Percentiles rank a stretch among this genome's conserved stretches.
Evolutionary conservation across 2,797 vertebrate species (phyloP).

Genomic region (Chanos chanos): DNA sequence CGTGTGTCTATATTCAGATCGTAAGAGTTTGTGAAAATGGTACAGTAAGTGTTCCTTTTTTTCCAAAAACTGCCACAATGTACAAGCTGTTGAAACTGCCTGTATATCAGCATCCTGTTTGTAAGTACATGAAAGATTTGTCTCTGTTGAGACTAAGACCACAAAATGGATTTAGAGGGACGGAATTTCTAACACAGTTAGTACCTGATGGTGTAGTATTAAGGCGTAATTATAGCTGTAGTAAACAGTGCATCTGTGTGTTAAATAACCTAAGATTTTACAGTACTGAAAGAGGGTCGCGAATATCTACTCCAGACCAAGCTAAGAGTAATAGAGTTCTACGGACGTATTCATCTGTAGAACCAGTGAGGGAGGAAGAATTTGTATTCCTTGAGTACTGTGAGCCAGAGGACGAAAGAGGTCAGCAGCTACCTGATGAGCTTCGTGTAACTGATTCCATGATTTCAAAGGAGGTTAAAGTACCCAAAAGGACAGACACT

Average conservation of each 20-base stretch:
- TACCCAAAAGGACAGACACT: neutral
- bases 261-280: constrained; percentile 30
- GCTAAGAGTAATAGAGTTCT: neutral
- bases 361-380: constrained; percentile 60
- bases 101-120: neutral
- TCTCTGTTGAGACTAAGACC: neutral
- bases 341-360: constrained; percentile 43
- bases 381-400: constrained; percentile 63
- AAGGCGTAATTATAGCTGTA: neutral
- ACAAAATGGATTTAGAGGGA: neutral
- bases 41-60: neutral
- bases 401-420: constrained; percentile 31
- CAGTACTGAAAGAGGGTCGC: constrained; percentile 14
- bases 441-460: neutral
- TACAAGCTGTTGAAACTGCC: constrained; percentile 36
- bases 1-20: constrained; percentile 10
- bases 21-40: constrained; percentile 22
- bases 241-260: neutral
- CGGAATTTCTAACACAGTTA: neutral
- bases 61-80: constrained; percentile 29
- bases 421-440: neutral
- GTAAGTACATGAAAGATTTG: neutral
- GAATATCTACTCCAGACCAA: neutral
- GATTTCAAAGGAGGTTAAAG: constrained; percentile 6
- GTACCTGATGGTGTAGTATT: neutral